phyloP scores from a whole-genome alignment of 1,140 invertebrate species.

The Euborellia annulipes region DNA sequence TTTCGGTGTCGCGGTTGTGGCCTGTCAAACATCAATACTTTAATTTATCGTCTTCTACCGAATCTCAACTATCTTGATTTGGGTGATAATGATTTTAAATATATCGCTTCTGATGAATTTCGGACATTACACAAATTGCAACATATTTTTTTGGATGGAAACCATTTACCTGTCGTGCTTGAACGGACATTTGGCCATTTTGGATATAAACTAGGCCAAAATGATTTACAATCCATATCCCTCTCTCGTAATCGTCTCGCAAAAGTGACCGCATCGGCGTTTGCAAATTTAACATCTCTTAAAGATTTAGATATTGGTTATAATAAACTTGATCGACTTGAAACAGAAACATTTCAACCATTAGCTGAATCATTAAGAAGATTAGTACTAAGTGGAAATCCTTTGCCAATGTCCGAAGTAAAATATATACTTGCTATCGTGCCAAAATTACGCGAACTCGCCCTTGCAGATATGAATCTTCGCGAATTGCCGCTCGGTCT shows the following conservation, averaged over 20 bases:
- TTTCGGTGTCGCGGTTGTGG: constrained; percentile 51
- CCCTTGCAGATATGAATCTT: constrained; percentile 35
- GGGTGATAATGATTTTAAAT: constrained; percentile 60
- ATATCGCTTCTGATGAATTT: constrained; percentile 56
- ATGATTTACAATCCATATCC: constrained; percentile 29
- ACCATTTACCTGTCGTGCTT: constrained; percentile 54
- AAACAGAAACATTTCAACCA: constrained; percentile 39
- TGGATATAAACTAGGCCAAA: constrained; percentile 12
- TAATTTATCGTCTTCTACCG: constrained; percentile 54
- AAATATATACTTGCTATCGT: constrained; percentile 36
- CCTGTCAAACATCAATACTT: constrained; percentile 53
- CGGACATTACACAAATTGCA: constrained; percentile 47
- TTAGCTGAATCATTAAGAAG: constrained; percentile 39
- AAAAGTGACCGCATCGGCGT: constrained; percentile 48
- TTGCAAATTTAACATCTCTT: constrained; percentile 46
- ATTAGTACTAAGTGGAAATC: constrained; percentile 51
- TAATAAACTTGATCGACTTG: constrained; percentile 51
- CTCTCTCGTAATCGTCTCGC: constrained; percentile 55
- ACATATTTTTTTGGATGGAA: constrained; percentile 47
- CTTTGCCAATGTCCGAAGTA: constrained; percentile 26
- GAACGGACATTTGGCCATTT: constrained; percentile 51
- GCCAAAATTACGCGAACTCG: constrained; percentile 35
- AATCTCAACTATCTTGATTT: constrained; percentile 53
- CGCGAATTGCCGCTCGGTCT: constrained; percentile 33
- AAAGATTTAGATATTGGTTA: constrained; percentile 51